Evolutionary conservation across 2,797 vertebrate species (phyloP).

Genomic region (Tokudaia muenninki): DNA sequence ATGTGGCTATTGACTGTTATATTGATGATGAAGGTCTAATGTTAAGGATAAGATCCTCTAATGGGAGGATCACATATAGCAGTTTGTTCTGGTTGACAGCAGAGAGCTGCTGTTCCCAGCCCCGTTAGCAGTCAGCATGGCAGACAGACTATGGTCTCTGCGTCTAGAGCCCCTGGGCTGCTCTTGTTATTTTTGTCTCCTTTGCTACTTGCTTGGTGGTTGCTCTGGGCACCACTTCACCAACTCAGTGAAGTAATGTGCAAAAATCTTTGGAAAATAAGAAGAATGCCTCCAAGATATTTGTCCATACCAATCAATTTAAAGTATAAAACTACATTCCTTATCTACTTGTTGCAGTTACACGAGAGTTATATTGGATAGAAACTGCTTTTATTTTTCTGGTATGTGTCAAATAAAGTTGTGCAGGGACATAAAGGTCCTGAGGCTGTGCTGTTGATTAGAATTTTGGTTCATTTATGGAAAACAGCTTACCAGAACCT

Average conservation of each 20-base stretch:
- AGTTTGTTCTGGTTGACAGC: neutral
- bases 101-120: neutral
- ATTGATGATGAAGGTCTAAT: neutral
- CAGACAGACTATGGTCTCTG: neutral
- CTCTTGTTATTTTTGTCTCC: neutral
- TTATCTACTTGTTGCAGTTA: slow-evolving; percentile 20
- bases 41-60: neutral
- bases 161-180: neutral
- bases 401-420: neutral
- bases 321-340: slow-evolving; percentile 15
- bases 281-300: slow-evolving; percentile 25
- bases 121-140: neutral
- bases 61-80: neutral
- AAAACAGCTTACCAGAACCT: slow-evolving; percentile 19
- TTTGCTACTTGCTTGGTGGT: slow-evolving; percentile 54
- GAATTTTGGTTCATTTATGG: neutral
- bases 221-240: slow-evolving; percentile 8
- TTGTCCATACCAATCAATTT: slow-evolving; percentile 57
- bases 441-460: neutral
- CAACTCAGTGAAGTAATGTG: neutral
- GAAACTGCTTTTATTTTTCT: slow-evolving; percentile 13
- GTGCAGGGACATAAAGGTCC: neutral
- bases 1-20: neutral
- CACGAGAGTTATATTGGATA: neutral
- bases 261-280: slow-evolving; percentile 36